Base-by-base conservation (phyloP, 2,797 vertebrate genomes). In the Microchirus variegatus region DNA sequence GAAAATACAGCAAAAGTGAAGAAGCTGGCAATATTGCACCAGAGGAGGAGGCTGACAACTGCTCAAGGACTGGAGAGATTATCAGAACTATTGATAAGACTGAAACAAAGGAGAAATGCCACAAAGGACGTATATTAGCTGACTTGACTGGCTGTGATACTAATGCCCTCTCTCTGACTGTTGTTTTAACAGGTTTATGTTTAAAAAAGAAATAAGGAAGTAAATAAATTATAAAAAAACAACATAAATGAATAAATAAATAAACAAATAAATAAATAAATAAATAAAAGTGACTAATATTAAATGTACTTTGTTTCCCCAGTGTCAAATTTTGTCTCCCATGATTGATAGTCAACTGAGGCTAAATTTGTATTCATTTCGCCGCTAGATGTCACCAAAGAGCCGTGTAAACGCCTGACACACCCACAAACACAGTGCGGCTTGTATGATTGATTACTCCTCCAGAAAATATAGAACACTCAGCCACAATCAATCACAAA, bases 241-340 rank as follows among this genome's bases (percentile, higher is more conserved):
- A 86, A 88, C n/a, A 85, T 70, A 82, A 85, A 83, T 1, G 80
- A 85, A 81, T 77, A 73, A 68, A 69, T 84, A 1, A 90, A 81
- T n/a, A n/a, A n/a, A n/a, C 75, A 88, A 83, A 81, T 52, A 87
- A 90, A 90, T 48, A 84, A 87, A 88, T 80, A 61, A 85, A 84
- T 78, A 83, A 91, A 91, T 89, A 87, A 91, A 91, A 77, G 85
- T 89, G 86, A 88, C 83, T 86, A 89, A 92, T 89, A 86, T 83
- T 90, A 89, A 87, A 87, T 77, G 82, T 90, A 77, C 72, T 73
- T 67, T 85, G 80, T 88, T 64, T 89, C 63, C 82, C 19, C 46
- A 35, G 78, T 89, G 79, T 90, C 63, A 74, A 44, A 78, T 86
- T 73, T 75, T 78, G 45, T 81, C 14, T 62, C 9, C 3, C 5